A percentile compares a stretch with the other conserved stretches of the same genome.
phyloP scores from a whole-genome alignment of 2,113 vertebrate genomes.

The Trogon melanurus region DNA sequence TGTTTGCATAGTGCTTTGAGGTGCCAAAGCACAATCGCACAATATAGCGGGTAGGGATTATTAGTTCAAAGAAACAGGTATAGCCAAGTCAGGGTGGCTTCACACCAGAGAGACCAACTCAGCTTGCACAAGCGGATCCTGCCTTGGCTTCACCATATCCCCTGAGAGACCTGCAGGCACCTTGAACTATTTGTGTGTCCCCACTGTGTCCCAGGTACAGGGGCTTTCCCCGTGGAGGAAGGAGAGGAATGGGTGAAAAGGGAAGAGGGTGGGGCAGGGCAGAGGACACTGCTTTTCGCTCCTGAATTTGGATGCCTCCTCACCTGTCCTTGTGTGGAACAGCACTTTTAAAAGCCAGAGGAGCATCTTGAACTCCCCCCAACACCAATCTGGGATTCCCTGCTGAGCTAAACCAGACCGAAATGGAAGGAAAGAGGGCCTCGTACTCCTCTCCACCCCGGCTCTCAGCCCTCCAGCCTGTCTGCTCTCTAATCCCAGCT shows the following conservation, averaged over 20 bases:
- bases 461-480: background rate
- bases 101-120: background rate
- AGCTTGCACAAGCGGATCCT: background rate
- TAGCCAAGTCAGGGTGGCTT: background rate
- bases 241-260: background rate
- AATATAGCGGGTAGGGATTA: background rate
- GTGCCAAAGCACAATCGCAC: slow-evolving; percentile 7
- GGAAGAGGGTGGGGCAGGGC: background rate
- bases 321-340: background rate
- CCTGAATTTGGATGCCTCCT: background rate
- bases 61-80: slow-evolving; percentile 4
- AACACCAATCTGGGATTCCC: background rate
- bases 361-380: rapidly evolving
- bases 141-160: background rate
- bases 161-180: background rate
- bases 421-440: background rate
- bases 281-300: background rate
- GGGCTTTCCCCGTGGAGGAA: background rate
- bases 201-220: background rate
- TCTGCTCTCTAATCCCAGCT: background rate
- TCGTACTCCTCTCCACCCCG: background rate
- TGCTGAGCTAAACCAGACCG: background rate
- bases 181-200: background rate
- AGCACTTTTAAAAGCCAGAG: background rate
- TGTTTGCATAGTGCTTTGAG: slow-evolving; percentile 51